phyloP scores from a whole-genome alignment of 2,888 invertebrate species.

The Lacanobia wlatinum region DNA sequence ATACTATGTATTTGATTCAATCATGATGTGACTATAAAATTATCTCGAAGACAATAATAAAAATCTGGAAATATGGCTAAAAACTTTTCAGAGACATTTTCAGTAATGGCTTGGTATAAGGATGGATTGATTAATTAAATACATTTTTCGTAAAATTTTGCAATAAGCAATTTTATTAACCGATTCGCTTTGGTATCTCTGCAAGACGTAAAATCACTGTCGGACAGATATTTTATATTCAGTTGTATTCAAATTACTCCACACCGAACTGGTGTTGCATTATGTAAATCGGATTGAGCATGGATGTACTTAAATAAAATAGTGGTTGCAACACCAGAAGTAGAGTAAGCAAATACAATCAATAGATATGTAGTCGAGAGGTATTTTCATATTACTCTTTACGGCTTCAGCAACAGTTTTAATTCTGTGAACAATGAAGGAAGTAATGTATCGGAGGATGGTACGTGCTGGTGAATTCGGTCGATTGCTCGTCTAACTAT shows the following conservation, averaged over 20 bases:
- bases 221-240: neutral
- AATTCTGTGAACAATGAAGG: constrained; percentile 40
- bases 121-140: neutral
- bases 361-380: constrained; percentile 14
- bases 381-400: constrained; percentile 38
- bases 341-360: constrained; percentile 39
- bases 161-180: neutral
- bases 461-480: constrained; percentile 71
- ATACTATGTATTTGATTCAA: neutral
- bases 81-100: neutral
- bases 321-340: constrained; percentile 21
- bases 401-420: constrained; percentile 40
- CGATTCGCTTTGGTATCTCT: neutral
- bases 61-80: neutral
- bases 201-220: neutral
- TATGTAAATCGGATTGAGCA: constrained; percentile 28
- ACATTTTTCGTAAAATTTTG: neutral
- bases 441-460: constrained; percentile 55
- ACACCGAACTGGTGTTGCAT: constrained; percentile 14
- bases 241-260: constrained; percentile 16
- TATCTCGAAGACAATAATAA: neutral
- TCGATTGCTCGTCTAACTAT: constrained; percentile 77
- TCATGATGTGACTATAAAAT: neutral
- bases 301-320: constrained; percentile 31
- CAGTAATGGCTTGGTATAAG: too few relatives aligned